Percentiles rank a stretch among this genome's conserved stretches.
Evolutionary conservation across 2,797 vertebrate genomes (phyloP).

Genomic region (Urocyon cinereoargenteus): DNA sequence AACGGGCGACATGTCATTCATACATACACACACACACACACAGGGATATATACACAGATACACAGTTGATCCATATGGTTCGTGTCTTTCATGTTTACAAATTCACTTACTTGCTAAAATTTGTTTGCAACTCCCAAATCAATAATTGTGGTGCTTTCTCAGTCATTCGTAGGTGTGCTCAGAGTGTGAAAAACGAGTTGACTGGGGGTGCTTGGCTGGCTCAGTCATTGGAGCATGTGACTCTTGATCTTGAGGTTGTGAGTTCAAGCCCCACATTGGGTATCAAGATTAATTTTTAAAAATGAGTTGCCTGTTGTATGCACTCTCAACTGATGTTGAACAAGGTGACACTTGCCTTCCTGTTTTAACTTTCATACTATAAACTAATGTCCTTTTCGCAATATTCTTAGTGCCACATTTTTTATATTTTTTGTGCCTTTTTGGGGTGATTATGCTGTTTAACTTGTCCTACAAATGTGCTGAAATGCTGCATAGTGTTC

Average conservation of each 20-base stretch:
- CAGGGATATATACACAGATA: background rate
- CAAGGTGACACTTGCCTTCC: background rate
- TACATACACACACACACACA: background rate
- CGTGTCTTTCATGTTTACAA: background rate
- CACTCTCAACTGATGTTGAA: background rate
- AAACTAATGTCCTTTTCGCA: background rate
- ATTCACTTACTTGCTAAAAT: background rate
- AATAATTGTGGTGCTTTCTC: background rate
- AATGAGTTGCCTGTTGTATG: background rate
- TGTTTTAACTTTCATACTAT: background rate
- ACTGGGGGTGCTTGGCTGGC: background rate
- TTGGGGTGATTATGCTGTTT: slow-evolving; percentile 5
- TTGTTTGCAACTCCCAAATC: background rate
- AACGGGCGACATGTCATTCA: background rate
- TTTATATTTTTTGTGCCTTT: slow-evolving; percentile 14
- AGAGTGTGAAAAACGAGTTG: background rate
- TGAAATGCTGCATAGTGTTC: background rate
- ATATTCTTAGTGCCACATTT: background rate
- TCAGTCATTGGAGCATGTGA: background rate
- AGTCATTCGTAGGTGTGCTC: background rate
- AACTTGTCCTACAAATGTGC: background rate
- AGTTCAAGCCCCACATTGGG: background rate
- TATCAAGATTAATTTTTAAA: background rate
- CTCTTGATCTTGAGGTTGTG: background rate
- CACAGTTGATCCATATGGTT: background rate